phyloP scores from a whole-genome alignment of 2,113 vertebrate species.

The Zingel zingel region DNA sequence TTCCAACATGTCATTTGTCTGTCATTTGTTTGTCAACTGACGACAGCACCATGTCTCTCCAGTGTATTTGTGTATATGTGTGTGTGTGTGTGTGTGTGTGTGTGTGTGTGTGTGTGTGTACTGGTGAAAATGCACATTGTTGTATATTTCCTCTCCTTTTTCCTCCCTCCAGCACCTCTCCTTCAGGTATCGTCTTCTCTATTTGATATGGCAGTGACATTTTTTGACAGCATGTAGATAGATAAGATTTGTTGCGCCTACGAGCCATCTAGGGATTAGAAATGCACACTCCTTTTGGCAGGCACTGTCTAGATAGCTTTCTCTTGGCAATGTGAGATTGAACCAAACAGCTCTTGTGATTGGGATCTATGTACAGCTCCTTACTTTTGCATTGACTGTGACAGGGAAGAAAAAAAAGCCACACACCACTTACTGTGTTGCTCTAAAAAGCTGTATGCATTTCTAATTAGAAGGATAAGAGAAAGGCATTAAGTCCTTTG shows the following conservation, averaged over 20 bases:
- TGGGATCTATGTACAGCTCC: conserved; percentile 76
- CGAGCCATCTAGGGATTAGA: conserved; percentile 83
- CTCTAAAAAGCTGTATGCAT: conserved; percentile 42
- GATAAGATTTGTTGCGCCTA: conserved; percentile 80
- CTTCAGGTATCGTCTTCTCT: conserved; percentile 79
- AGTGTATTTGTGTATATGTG: conserved; percentile 62
- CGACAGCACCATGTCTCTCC: conserved; percentile 77
- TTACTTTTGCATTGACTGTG: conserved; percentile 77
- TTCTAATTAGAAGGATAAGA: conserved; percentile 60
- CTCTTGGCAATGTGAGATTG: conserved; percentile 77
- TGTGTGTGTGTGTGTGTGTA: conserved; percentile 29
- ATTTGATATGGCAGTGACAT: conserved; percentile 85
- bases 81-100: conserved; percentile 44
- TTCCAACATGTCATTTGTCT: conserved; percentile 87
- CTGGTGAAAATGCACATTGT: conserved; percentile 69
- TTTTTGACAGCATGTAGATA: conserved; percentile 87
- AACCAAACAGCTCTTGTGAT: conserved; percentile 78
- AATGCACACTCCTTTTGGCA: conserved; percentile 80
- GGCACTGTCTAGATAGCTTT: conserved; percentile 82
- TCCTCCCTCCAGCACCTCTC: conserved; percentile 75
- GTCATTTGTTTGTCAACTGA: conserved; percentile 87
- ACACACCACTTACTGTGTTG: conserved; percentile 53
- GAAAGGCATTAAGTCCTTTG: neutral
- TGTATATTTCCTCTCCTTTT: conserved; percentile 61
- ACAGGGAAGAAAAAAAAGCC: conserved; percentile 55